phyloP scores from a whole-genome alignment of 2,113 vertebrate genomes.

The Macrotus californicus region DNA sequence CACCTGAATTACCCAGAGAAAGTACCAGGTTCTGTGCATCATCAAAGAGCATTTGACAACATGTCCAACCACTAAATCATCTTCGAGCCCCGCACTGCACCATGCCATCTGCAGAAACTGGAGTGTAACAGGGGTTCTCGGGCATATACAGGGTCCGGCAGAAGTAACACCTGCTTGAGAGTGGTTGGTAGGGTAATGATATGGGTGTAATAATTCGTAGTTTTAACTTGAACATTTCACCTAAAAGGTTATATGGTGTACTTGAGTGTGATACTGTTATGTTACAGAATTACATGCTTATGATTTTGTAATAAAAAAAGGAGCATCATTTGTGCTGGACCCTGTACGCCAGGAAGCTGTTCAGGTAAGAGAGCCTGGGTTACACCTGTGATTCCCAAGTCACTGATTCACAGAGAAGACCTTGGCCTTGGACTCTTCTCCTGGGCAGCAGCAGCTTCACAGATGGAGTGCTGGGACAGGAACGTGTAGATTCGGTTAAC shows the following conservation, averaged over 20 bases:
- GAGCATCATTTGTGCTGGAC: no score
- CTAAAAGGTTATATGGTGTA: no score
- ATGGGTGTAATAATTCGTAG: no score
- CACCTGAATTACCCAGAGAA: background rate
- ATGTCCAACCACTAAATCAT: background rate
- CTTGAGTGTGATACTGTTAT: no score
- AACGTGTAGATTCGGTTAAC: background rate
- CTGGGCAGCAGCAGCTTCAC: background rate
- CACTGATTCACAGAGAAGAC: background rate
- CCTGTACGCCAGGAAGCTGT: background rate
- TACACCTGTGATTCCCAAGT: background rate
- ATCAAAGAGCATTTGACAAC: background rate
- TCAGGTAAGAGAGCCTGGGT: background rate
- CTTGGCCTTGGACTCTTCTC: background rate
- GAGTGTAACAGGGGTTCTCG: background rate
- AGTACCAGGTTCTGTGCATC: background rate
- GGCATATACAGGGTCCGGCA: no score
- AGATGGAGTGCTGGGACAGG: background rate
- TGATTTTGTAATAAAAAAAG: no score
- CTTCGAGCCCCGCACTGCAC: background rate
- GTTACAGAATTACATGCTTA: no score
- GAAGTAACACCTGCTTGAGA: no score
- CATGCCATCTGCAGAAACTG: background rate
- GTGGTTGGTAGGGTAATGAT: no score
- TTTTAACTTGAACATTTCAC: no score